phyloP scores from a whole-genome alignment of 2,113 vertebrate species.

The Nothocercus nigrocapillus region DNA sequence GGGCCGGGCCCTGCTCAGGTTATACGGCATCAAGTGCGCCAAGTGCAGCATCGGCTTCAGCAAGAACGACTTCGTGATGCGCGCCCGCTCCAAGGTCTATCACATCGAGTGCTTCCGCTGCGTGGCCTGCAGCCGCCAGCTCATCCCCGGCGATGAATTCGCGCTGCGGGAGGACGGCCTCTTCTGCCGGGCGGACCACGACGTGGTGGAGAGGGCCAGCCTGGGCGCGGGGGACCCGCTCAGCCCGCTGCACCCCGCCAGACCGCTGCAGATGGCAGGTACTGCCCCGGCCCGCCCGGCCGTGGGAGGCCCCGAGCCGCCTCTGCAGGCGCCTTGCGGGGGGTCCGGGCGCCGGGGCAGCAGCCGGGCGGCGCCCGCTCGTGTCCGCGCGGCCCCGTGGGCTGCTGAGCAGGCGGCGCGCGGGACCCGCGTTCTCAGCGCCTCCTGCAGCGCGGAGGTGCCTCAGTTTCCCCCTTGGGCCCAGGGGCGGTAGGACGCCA shows the following conservation, averaged over 20 bases:
- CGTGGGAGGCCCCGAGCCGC: too few species aligned
- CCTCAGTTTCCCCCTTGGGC: neutral
- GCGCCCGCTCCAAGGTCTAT: slow-evolving; percentile 96
- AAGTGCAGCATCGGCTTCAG: slow-evolving; percentile 99
- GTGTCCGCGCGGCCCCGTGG: too few species aligned
- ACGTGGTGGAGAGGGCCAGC: slow-evolving; percentile 94
- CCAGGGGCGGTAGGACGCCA: neutral
- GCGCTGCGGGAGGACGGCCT: slow-evolving; percentile 95
- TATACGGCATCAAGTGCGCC: slow-evolving; percentile 98
- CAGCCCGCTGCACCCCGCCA: slow-evolving; percentile 91
- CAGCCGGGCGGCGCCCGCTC: too few species aligned
- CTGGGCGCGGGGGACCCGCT: slow-evolving; percentile 90
- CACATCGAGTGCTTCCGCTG: slow-evolving; percentile 99
- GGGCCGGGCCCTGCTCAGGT: slow-evolving; percentile 76
- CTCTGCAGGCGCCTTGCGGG: too few species aligned
- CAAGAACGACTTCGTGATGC: slow-evolving; percentile 99
- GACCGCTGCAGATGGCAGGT: slow-evolving; percentile 99
- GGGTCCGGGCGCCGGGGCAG: too few species aligned
- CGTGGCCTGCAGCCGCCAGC: slow-evolving; percentile 97
- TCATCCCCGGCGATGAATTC: slow-evolving; percentile 98
- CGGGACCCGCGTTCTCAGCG: too few species aligned
- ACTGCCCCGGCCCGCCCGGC: slow-evolving; percentile 45
- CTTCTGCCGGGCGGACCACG: slow-evolving; percentile 96
- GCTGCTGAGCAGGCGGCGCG: too few species aligned
- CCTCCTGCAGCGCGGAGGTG: neutral